Evolutionary conservation across 2,797 vertebrate species (phyloP).

Genomic region (Coilia nasus): DNA sequence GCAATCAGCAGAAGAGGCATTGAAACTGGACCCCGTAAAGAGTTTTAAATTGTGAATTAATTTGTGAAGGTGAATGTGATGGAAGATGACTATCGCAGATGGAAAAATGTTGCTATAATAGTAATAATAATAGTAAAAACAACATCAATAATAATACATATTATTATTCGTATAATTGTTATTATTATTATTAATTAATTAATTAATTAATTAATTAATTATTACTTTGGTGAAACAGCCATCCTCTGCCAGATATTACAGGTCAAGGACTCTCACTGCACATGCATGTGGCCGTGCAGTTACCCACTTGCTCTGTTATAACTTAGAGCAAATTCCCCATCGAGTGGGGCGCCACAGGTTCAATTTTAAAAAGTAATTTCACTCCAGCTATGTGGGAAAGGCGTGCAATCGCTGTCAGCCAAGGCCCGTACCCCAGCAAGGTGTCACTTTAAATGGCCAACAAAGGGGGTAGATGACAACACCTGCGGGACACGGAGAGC

Average conservation of each 20-base stretch:
- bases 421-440: conserved; percentile 28
- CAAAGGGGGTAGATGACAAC: conserved; percentile 28
- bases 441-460: conserved; percentile 21
- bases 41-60: conserved; percentile 70
- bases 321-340: conserved; percentile 63
- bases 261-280: conserved; percentile 61
- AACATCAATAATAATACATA: too few relatives aligned
- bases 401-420: conserved; percentile 38
- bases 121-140: too few relatives aligned
- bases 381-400: conserved; percentile 59
- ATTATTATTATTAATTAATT: too few relatives aligned
- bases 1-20: conserved; percentile 61
- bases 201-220: too few relatives aligned
- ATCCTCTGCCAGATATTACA: conserved; percentile 64
- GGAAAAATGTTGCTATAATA: too few relatives aligned
- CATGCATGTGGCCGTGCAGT: conserved; percentile 48
- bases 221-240: conserved; percentile 35
- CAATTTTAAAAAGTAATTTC: conserved; percentile 72
- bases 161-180: too few relatives aligned
- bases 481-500: neutral
- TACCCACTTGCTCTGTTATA: conserved; percentile 66
- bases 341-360: conserved; percentile 62
- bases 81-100: conserved; percentile 50
- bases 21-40: conserved; percentile 59
- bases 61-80: conserved; percentile 56